These are phyloP conservation scores for Protonibea diacanthus DNA, from an alignment of 2,797 vertebrate species.

Conservation along the genomic window DNA sequence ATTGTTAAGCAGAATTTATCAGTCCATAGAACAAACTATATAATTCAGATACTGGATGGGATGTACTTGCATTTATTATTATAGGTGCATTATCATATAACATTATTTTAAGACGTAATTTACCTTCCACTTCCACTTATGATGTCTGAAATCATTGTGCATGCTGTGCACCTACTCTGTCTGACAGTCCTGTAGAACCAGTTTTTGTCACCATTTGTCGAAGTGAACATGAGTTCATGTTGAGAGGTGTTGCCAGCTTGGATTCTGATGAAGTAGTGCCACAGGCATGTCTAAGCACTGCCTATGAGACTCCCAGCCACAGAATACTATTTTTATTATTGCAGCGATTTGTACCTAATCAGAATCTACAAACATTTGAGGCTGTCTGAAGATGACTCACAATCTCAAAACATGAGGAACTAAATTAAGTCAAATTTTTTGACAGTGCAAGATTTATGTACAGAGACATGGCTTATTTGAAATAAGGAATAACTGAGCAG, in stretches of 20 bases:
- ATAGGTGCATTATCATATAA: neutral
- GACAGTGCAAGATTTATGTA: constrained; percentile 2
- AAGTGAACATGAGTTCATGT: constrained; percentile 8
- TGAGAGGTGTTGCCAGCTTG: constrained; percentile 2
- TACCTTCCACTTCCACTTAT: neutral
- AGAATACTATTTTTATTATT: neutral
- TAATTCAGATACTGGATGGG: neutral
- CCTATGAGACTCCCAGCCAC: constrained; percentile 6
- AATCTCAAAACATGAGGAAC: neutral
- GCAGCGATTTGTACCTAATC: neutral
- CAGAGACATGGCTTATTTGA: neutral
- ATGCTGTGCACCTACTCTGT: neutral
- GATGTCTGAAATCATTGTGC: neutral
- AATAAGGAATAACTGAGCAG: neutral
- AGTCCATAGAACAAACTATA: neutral
- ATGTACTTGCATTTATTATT: neutral
- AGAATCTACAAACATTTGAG: neutral
- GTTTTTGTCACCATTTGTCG: neutral
- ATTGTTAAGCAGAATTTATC: neutral
- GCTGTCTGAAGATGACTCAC: neutral
- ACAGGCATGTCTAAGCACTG: constrained; percentile 7
- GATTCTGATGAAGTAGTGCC: constrained; percentile 34
- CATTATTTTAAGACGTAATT: neutral
- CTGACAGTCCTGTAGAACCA: neutral
- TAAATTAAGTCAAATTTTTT: constrained; percentile 1